These are phyloP conservation scores for Phalacrocorax brasilianus DNA, from an alignment of 2,113 vertebrate species.

Conservation along the genomic window DNA sequence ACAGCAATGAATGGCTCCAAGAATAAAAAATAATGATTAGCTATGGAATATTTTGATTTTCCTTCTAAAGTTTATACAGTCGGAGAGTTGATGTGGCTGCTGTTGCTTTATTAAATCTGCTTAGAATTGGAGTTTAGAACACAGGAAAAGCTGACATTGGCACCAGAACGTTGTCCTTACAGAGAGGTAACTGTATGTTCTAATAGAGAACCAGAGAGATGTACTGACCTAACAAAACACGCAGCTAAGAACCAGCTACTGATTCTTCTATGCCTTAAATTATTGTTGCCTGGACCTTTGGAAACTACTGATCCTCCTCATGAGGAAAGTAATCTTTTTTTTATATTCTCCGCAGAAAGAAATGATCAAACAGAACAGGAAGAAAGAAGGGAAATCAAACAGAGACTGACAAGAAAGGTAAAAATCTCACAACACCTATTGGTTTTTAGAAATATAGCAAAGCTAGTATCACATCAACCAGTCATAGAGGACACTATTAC, in stretches of 20 bases:
- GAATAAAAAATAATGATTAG: neutral
- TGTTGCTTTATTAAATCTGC: neutral
- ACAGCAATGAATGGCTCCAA: neutral
- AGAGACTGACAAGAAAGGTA: constrained; percentile 96
- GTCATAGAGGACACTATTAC: neutral
- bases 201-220: neutral
- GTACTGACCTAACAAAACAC: neutral
- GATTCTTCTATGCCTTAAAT: neutral
- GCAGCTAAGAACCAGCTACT: neutral
- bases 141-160: neutral
- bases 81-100: neutral
- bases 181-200: neutral
- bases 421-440: neutral
- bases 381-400: constrained; percentile 95
- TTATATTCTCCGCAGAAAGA: constrained; percentile 80
- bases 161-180: neutral
- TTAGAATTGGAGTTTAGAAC: neutral
- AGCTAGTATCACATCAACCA: neutral
- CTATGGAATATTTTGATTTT: neutral
- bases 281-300: neutral
- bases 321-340: constrained; percentile 29
- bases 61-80: neutral
- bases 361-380: constrained; percentile 97
- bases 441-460: neutral
- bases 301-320: neutral